Percentiles rank a stretch among this genome's conserved stretches.
Evolutionary conservation across 2,113 vertebrate genomes (phyloP).

Genomic region (Microtus oregoni): DNA sequence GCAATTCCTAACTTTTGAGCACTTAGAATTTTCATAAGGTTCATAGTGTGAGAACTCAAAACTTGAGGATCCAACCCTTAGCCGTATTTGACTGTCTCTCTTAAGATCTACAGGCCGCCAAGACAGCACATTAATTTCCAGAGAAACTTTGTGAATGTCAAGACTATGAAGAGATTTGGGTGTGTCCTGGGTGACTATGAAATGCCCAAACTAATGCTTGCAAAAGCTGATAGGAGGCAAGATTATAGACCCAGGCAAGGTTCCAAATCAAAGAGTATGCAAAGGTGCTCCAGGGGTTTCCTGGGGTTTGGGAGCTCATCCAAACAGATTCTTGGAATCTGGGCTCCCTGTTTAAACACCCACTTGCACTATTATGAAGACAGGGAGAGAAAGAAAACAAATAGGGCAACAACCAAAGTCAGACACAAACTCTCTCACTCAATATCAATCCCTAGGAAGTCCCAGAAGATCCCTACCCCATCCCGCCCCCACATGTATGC

Average conservation of each 20-base stretch:
- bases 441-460: neutral
- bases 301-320: constrained; percentile 60
- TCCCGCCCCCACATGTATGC: neutral
- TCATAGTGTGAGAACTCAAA: constrained; percentile 19
- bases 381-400: neutral
- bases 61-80: neutral
- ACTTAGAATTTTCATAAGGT: constrained; percentile 19
- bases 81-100: neutral
- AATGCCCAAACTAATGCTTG: constrained; percentile 57
- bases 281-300: constrained; percentile 12
- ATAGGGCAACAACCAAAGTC: constrained; percentile 5
- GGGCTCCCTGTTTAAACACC: constrained; percentile 54
- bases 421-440: constrained; percentile 45
- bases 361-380: constrained; percentile 59
- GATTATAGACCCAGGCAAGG: neutral
- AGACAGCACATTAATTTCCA: neutral
- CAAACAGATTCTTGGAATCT: constrained; percentile 62
- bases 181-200: constrained; percentile 8
- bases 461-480: neutral
- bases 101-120: constrained; percentile 29
- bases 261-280: constrained; percentile 61
- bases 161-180: constrained; percentile 37
- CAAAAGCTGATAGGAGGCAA: constrained; percentile 38
- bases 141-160: constrained; percentile 30
- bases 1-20: neutral